Evolutionary conservation across 2,888 invertebrate genomes (phyloP), one percentile per base, ranked within the genome.

Genomic region (Chironomus tentans): DNA sequence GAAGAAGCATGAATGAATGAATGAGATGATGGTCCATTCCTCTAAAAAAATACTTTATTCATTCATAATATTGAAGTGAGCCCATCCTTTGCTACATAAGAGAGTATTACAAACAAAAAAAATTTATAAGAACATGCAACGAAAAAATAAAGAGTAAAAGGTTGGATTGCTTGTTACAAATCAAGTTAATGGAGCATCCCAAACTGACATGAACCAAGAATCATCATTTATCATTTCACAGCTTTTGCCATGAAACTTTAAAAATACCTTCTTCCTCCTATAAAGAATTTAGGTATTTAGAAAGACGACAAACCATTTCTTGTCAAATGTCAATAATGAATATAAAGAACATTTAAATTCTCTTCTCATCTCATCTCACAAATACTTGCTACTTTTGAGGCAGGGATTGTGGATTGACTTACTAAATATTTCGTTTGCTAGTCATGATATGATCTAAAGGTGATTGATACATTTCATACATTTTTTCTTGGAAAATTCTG

Each of bases 21-120:
- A 56, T 56, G 56, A 56, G 56, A 56, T 56, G 56, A 22, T 50
- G 72, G 62, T 62, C 61, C 61, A 62, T 61, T 72, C 61, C 72
- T 38, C 24, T 15, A 65, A 12, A 22, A 62, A 62, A 62, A 21
- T 13, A 18, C 28, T 56, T 47, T 13, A 56, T 46, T 72, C 72
- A 72, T 72, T 72, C 72, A 72, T 61, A 72, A 62, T 21, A 50
- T 70, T 71, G 22, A 71, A 28, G 56, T 18, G 72, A 50, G 72
- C 72, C 72, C 72, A 72, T 38, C 72, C 72, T 72, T 46, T 50
- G 3, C 38, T 38, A 38, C 38, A 38, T 38, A 38, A 38, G 38
- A 38, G 38, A 10, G 38, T 38, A 38, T 38, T 38, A 38, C 38
- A 38, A 38, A 38, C 38, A 38, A 38, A 38, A 38, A 50, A 4